phyloP scores from a whole-genome alignment of 2,888 invertebrate genomes.

The Odontocolon sp. region DNA sequence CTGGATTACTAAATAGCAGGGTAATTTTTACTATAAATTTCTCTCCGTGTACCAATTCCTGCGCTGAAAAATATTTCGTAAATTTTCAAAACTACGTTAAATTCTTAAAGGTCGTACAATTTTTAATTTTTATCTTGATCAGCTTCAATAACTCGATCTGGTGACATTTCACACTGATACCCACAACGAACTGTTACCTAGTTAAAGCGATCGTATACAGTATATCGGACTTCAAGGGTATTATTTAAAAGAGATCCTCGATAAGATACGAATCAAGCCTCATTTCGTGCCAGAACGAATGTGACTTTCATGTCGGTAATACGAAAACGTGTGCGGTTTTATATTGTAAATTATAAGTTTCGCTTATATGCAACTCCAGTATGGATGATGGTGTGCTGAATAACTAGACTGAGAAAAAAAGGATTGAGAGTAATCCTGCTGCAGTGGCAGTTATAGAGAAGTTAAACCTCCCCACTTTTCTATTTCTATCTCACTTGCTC shows the following conservation, averaged over 20 bases:
- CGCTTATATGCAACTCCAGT: slow-evolving; percentile 9
- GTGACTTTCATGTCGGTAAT: slow-evolving; percentile 58
- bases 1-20: too few relatives aligned
- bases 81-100: too few relatives aligned
- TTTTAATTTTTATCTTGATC: neutral
- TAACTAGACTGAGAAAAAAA: slow-evolving; percentile 27
- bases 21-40: too few relatives aligned
- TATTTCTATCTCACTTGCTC: slow-evolving; percentile 28
- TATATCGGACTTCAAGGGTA: slow-evolving; percentile 47
- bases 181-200: neutral
- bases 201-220: neutral
- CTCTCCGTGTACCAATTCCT: too few relatives aligned
- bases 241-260: slow-evolving; percentile 60
- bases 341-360: slow-evolving; percentile 46
- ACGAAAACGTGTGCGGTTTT: slow-evolving; percentile 43
- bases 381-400: slow-evolving; percentile 39
- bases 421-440: slow-evolving; percentile 37
- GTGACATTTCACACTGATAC: slow-evolving; percentile 8
- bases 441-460: slow-evolving; percentile 37
- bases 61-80: too few relatives aligned
- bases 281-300: slow-evolving; percentile 56
- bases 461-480: slow-evolving; percentile 41
- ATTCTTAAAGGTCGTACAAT: neutral
- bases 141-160: neutral
- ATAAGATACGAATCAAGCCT: slow-evolving; percentile 62